Percentiles rank a stretch among this genome's conserved stretches.
Evolutionary conservation across 2,113 vertebrate species (phyloP).

Genomic region (Cinclus mexicanus): DNA sequence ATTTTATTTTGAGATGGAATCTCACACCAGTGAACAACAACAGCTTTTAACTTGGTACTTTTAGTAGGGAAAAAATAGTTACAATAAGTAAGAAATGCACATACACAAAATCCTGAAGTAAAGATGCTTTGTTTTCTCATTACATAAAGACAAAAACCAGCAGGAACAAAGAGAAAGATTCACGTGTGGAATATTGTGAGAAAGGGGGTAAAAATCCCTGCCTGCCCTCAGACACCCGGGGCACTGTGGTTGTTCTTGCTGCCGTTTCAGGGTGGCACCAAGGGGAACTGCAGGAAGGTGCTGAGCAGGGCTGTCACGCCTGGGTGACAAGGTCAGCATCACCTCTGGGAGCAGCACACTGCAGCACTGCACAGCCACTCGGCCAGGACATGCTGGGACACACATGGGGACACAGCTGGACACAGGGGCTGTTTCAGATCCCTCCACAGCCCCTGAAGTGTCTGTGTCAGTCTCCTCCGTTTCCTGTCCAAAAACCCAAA

Average conservation of each 20-base stretch:
- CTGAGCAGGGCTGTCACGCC: neutral
- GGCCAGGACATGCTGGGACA: rapidly evolving
- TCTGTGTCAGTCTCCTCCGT: neutral
- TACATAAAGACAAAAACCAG: neutral
- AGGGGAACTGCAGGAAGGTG: neutral
- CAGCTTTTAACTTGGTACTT: neutral
- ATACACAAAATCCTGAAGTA: neutral
- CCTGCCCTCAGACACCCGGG: neutral
- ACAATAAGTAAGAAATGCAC: neutral
- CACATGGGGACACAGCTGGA: neutral
- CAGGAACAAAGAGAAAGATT: rapidly evolving
- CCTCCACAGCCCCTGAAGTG: neutral
- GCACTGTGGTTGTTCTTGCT: neutral
- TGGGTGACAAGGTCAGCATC: neutral
- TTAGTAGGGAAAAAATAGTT: neutral
- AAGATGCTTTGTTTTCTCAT: neutral
- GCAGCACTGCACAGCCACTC: neutral
- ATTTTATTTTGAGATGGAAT: neutral
- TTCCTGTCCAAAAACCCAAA: neutral
- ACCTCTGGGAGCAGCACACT: neutral
- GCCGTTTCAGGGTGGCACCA: rapidly evolving
- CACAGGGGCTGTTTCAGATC: neutral
- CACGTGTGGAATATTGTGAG: neutral
- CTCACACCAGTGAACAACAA: neutral
- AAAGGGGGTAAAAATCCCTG: rapidly evolving